Percentiles rank a stretch among this genome's conserved stretches.
phyloP scores from a whole-genome alignment of 2,113 vertebrate genomes.

The Catagonus wagneri region DNA sequence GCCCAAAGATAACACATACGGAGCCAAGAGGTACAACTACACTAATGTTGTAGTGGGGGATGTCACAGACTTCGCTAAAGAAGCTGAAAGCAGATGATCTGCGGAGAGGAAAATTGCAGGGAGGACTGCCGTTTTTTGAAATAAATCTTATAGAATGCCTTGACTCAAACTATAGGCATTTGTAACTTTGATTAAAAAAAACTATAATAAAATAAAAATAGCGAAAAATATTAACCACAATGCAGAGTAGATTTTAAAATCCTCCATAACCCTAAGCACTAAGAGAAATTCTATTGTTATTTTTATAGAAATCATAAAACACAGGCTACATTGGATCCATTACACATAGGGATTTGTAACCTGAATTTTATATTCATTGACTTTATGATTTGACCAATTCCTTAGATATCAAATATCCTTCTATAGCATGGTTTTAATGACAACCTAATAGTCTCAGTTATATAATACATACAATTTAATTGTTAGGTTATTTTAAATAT shows the following conservation, averaged over 20 bases:
- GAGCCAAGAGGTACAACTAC: not conserved
- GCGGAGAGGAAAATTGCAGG: not conserved
- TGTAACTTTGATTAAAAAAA: not conserved
- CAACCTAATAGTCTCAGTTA: not conserved
- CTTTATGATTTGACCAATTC: not conserved
- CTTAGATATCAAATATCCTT: not conserved
- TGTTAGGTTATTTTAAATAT: not conserved
- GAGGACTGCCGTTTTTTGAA: not conserved
- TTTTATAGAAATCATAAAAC: not conserved
- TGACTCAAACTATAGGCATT: not conserved
- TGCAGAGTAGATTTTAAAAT: not conserved
- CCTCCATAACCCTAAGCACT: not conserved
- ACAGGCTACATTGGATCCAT: not conserved
- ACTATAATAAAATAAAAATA: not conserved
- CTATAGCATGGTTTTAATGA: not conserved
- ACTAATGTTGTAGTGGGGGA: not conserved
- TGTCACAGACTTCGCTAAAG: not conserved
- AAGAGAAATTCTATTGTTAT: not conserved
- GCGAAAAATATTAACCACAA: not conserved
- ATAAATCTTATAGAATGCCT: not conserved
- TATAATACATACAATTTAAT: not conserved
- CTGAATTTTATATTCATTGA: not conserved
- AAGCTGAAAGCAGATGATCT: not conserved
- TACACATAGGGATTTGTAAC: not conserved
- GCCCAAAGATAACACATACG: not conserved